A percentile compares a stretch with the other conserved stretches of the same genome.
phyloP scores from a whole-genome alignment of 2,113 vertebrate genomes.

The Stegastes partitus region DNA sequence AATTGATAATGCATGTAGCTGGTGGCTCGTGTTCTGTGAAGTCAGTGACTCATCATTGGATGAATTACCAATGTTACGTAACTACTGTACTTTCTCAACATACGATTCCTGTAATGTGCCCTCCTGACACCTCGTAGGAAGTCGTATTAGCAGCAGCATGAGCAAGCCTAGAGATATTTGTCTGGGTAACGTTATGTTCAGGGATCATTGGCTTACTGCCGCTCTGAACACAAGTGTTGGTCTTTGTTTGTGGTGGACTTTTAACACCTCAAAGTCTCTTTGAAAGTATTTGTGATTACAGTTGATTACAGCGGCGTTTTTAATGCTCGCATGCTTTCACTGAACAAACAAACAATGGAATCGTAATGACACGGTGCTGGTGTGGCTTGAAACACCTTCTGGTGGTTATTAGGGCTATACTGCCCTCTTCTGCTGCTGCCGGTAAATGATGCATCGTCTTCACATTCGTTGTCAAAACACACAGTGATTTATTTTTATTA shows the following conservation, averaged over 20 bases:
- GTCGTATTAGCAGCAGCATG: not conserved
- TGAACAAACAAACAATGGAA: not conserved
- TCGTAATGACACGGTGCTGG: not conserved
- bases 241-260: not conserved
- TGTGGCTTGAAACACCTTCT: not conserved
- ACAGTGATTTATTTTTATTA: too few relatives aligned
- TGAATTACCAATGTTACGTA: conserved; percentile 67
- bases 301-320: not conserved
- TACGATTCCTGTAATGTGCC: conserved; percentile 37
- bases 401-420: conserved; percentile 11
- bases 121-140: not conserved
- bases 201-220: not conserved
- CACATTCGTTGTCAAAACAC: not conserved
- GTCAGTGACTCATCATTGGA: conserved; percentile 70
- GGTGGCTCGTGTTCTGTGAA: conserved; percentile 46
- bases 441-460: conserved; percentile 4
- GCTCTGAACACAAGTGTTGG: not conserved
- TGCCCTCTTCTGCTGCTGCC: conserved; percentile 65
- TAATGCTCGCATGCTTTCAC: not conserved
- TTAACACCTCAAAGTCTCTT: not conserved
- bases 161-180: not conserved
- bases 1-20: conserved; percentile 21
- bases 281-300: not conserved
- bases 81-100: conserved; percentile 43
- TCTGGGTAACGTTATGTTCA: not conserved